These are phyloP conservation scores for Neodon shergylaensis DNA, from an alignment of 2,113 vertebrate species.

Conservation along the genomic window DNA sequence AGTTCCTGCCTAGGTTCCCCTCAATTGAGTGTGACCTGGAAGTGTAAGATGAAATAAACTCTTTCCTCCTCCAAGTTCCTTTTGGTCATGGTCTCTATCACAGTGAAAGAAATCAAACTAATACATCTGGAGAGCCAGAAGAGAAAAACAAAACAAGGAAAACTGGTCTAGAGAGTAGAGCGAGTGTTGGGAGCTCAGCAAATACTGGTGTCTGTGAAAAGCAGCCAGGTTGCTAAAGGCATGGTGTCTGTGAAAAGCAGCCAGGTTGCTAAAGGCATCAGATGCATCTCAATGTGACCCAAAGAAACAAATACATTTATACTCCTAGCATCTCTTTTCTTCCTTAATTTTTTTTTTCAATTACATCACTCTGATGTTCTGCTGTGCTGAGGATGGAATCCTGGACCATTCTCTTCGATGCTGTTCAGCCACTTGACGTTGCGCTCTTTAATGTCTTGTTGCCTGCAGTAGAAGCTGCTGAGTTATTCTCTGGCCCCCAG, in stretches of 20 bases:
- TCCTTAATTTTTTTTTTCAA: neutral
- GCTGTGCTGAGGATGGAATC: neutral
- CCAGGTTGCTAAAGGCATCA: neutral
- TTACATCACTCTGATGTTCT: neutral
- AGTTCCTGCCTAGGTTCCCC: neutral
- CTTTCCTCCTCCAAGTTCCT: neutral
- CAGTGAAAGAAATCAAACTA: neutral
- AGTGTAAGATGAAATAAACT: neutral
- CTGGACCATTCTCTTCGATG: neutral
- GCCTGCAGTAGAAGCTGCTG: neutral
- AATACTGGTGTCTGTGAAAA: neutral
- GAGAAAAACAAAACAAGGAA: neutral
- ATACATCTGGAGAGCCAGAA: neutral
- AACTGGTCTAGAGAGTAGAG: slow-evolving; percentile 9
- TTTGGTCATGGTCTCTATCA: neutral
- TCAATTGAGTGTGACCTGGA: neutral
- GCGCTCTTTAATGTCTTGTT: neutral
- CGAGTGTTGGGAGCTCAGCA: neutral
- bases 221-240: neutral
- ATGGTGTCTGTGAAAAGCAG: slow-evolving; percentile 28
- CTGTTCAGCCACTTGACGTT: neutral
- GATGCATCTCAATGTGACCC: neutral
- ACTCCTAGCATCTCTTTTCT: neutral
- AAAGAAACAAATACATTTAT: neutral
- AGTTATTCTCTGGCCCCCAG: neutral